Conservation (phyloP, 2,888 invertebrate species). For the Macaria notata region DNA sequence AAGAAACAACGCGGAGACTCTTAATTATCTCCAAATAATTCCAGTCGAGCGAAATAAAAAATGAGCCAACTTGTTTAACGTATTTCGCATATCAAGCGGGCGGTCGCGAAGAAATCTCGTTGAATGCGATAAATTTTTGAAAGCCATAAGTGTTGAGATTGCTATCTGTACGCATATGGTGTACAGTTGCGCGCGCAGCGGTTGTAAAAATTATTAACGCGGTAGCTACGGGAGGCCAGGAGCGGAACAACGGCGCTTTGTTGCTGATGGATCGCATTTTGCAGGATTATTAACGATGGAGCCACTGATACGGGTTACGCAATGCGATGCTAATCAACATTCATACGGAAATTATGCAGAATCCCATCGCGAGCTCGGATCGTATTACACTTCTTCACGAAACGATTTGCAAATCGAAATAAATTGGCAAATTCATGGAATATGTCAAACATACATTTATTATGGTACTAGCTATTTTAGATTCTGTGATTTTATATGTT, state of each 20-base stretch:
- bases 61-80: slow-evolving; percentile 47
- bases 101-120: slow-evolving; percentile 26
- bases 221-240: slow-evolving; percentile 36
- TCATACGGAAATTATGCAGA: slow-evolving; percentile 16
- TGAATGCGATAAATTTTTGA: slow-evolving; percentile 44
- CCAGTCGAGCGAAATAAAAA: slow-evolving; percentile 33
- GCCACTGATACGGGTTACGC: slow-evolving; percentile 19
- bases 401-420: too few relatives aligned
- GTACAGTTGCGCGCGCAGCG: slow-evolving; percentile 51
- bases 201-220: slow-evolving; percentile 51
- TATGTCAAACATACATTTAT: too few relatives aligned
- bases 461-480: too few relatives aligned
- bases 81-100: slow-evolving; percentile 42
- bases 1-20: slow-evolving; percentile 40
- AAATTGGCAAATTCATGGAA: too few relatives aligned
- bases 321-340: slow-evolving; percentile 17
- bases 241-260: slow-evolving; percentile 37
- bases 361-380: not conserved
- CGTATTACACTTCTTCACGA: too few relatives aligned
- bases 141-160: slow-evolving; percentile 47
- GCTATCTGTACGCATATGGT: slow-evolving; percentile 65
- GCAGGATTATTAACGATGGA: slow-evolving; percentile 17
- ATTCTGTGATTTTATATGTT: too few relatives aligned
- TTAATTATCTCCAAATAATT: slow-evolving; percentile 49
- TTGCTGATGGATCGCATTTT: slow-evolving; percentile 28